Evolutionary conservation across 2,888 invertebrate genomes (phyloP).

Genomic region (Drosophila demipolita): DNA sequence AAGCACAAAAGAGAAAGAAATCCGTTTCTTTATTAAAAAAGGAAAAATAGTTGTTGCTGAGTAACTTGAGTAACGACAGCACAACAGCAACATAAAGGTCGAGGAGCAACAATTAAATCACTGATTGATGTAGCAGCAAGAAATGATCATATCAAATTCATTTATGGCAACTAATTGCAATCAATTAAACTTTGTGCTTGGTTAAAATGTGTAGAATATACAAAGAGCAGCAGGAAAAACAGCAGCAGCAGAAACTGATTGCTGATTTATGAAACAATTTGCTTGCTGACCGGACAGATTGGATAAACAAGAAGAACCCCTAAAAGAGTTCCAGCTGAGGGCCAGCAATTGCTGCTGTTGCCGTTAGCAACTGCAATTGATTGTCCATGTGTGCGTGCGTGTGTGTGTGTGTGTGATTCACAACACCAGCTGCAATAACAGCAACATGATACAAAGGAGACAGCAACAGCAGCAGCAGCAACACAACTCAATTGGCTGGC

Average conservation of each 20-base stretch:
- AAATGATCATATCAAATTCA: constrained; percentile 42
- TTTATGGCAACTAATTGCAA: constrained; percentile 70
- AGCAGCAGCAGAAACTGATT: constrained; percentile 26
- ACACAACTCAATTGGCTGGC: constrained; percentile 36
- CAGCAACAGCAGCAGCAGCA: constrained; percentile 1
- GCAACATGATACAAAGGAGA: constrained; percentile 4
- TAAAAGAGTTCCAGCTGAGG: constrained; percentile 12
- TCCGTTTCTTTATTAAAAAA: constrained; percentile 64
- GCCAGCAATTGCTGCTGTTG: constrained; percentile 1
- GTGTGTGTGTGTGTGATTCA: not conserved
- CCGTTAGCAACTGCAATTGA: constrained; percentile 12
- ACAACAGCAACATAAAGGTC: constrained; percentile 23
- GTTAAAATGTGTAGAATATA: constrained; percentile 6
- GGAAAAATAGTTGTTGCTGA: constrained; percentile 9
- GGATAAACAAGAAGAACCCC: constrained; percentile 13
- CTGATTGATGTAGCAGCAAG: not conserved
- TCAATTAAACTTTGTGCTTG: constrained; percentile 56
- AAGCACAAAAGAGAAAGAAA: constrained; percentile 44
- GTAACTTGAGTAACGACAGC: constrained; percentile 8
- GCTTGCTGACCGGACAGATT: constrained; percentile 23
- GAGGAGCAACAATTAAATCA: not conserved
- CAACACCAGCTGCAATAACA: constrained; percentile 16
- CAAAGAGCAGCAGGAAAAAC: constrained; percentile 5
- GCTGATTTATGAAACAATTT: constrained; percentile 36
- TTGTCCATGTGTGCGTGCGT: not conserved